Evolutionary conservation across 2,888 invertebrate genomes (phyloP).

Genomic region (Dendrolimus houi): DNA sequence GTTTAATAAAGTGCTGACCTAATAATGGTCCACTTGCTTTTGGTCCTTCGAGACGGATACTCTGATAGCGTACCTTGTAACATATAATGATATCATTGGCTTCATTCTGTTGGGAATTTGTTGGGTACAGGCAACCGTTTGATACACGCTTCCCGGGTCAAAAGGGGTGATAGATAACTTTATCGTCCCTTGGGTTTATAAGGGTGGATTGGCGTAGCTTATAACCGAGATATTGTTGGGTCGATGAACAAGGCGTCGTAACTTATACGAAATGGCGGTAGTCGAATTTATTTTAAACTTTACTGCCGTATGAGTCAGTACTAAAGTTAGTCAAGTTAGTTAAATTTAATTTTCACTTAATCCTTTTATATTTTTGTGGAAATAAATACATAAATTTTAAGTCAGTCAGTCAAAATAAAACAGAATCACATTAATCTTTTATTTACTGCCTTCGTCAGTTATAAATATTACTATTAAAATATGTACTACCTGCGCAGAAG

Average conservation of each 20-base stretch:
- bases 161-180: neutral
- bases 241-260: neutral
- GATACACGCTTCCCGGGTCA: constrained; percentile 1
- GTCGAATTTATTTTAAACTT: too few relatives aligned
- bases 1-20: neutral
- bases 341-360: too few relatives aligned
- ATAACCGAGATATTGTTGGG: neutral
- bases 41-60: neutral
- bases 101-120: constrained; percentile 1
- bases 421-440: too few relatives aligned
- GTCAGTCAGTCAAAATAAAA: too few relatives aligned
- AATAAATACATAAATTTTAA: too few relatives aligned
- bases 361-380: too few relatives aligned
- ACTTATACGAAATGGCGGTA: neutral
- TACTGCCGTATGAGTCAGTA: too few relatives aligned
- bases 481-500: too few relatives aligned
- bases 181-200: neutral
- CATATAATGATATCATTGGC: constrained; percentile 2
- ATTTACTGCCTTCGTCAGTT: too few relatives aligned
- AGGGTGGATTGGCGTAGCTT: neutral
- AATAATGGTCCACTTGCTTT: neutral
- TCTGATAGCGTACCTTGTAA: neutral
- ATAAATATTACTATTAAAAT: too few relatives aligned
- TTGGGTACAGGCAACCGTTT: constrained; percentile 1
- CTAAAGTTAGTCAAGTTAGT: too few relatives aligned